Base-by-base conservation (phyloP, 2,113 vertebrate species). In the Thymallus thymallus region DNA sequence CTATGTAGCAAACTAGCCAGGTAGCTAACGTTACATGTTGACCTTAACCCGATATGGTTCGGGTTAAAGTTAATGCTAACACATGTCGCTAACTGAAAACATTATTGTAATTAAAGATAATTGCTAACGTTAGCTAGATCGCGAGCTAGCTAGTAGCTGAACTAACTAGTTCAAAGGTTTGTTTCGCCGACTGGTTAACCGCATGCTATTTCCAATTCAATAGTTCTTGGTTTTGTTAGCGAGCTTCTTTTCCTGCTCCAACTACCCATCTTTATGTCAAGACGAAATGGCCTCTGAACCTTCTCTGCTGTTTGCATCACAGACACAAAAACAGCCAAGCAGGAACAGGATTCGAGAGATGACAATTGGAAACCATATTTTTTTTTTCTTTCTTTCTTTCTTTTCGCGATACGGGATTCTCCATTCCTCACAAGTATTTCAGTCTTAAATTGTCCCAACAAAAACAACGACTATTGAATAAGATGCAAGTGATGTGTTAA, bases 271-370 rank as follows among this genome's bases (percentile, higher is more conserved):
- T 41, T 7, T 41, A 51, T 18, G 16, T 51, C 22, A 82, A 86
- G 89, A 88, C 88, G 91, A 91, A 87, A 88, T 90, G 91, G 89
- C 88, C 89, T 88, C 88, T 88, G 88, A 87, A 86, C 86, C 84
- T 85, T 85, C 45, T 24, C 45, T 64, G 76, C 80, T 71, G 78
- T 76, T 73, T 76, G 73, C 75, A 74, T 82, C 85, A 88, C 41
- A 80, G 60, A 92, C 80, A 89, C 87, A 91, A 89, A 91, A 90
- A 90, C 35, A 91, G 86, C 85, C 90, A 89, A 90, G 84, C 84
- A 92, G 85, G 88, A 92, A 89, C 88, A 88, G 86, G 84, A 41
- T 41, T 41, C 35, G 35, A 90, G 84, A 87, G 80, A 88, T 83
- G 80, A 85, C 80, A 85, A 83, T 67, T 78, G 80, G 65, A 82